phyloP scores from a whole-genome alignment of 1,140 invertebrate species.

The Stratiolaelaps scimitus region DNA sequence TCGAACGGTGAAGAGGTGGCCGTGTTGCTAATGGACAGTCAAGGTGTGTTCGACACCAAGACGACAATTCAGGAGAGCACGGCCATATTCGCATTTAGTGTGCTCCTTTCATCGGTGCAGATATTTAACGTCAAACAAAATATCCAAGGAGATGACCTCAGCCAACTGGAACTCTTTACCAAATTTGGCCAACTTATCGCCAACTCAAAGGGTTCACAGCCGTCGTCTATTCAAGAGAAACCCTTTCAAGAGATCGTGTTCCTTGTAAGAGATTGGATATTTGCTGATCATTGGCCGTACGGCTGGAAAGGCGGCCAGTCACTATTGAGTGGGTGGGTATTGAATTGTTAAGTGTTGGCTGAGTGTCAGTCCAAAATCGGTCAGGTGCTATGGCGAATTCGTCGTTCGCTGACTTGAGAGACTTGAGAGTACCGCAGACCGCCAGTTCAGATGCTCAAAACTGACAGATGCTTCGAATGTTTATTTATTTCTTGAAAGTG shows the following conservation, averaged over 20 bases:
- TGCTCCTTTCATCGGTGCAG: not conserved
- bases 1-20: not conserved
- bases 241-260: constrained; percentile 6
- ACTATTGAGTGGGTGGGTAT: constrained; percentile 1
- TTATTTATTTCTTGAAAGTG: too few relatives aligned
- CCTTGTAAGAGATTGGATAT: constrained; percentile 11
- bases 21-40: not conserved
- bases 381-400: too few relatives aligned
- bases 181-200: not conserved
- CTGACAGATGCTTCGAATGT: too few relatives aligned
- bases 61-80: constrained; percentile 1
- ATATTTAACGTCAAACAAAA: constrained; percentile 8
- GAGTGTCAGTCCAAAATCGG: too few relatives aligned
- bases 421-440: too few relatives aligned
- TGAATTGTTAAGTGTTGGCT: too few relatives aligned
- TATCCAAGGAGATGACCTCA: not conserved
- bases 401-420: too few relatives aligned
- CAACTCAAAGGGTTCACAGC: not conserved
- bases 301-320: constrained; percentile 2
- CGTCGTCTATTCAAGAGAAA: not conserved
- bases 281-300: not conserved
- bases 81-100: not conserved
- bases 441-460: too few relatives aligned
- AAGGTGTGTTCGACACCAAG: constrained; percentile 5
- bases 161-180: constrained; percentile 1